These are phyloP conservation scores for Neotoma lepida DNA, from an alignment of 2,113 vertebrate genomes.

Conservation along the genomic window DNA sequence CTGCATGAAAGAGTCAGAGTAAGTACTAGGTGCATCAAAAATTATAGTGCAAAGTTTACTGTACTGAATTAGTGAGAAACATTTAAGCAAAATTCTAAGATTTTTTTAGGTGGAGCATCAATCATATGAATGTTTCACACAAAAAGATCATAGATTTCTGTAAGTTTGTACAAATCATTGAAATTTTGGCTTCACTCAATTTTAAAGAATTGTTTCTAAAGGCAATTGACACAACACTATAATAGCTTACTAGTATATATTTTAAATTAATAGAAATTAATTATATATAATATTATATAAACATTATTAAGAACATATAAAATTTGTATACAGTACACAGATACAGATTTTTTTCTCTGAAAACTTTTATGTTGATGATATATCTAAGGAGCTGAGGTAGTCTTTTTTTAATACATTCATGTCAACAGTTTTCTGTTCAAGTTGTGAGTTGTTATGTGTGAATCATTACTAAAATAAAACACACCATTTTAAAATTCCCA, in stretches of 20 bases:
- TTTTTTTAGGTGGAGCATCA: rapidly evolving
- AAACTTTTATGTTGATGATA: background rate
- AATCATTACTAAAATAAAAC: background rate
- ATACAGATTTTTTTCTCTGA: background rate
- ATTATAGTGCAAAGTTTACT: background rate
- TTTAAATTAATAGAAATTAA: background rate
- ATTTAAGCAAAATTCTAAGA: background rate
- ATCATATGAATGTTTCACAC: background rate
- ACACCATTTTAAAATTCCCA: background rate
- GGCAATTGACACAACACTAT: background rate
- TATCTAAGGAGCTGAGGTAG: background rate
- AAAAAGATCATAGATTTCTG: background rate
- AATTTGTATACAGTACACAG: background rate
- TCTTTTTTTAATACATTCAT: background rate
- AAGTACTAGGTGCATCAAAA: background rate
- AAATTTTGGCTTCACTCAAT: background rate
- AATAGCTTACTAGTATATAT: background rate
- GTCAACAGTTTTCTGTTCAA: background rate
- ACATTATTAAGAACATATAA: background rate
- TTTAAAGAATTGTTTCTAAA: background rate
- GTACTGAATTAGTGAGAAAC: background rate
- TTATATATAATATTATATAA: background rate
- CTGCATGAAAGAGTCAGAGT: background rate
- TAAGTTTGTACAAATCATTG: background rate
- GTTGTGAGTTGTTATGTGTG: background rate